A percentile compares a stretch with the other conserved stretches of the same genome.
phyloP scores from a whole-genome alignment of 2,113 vertebrate genomes.

The Parus major region DNA sequence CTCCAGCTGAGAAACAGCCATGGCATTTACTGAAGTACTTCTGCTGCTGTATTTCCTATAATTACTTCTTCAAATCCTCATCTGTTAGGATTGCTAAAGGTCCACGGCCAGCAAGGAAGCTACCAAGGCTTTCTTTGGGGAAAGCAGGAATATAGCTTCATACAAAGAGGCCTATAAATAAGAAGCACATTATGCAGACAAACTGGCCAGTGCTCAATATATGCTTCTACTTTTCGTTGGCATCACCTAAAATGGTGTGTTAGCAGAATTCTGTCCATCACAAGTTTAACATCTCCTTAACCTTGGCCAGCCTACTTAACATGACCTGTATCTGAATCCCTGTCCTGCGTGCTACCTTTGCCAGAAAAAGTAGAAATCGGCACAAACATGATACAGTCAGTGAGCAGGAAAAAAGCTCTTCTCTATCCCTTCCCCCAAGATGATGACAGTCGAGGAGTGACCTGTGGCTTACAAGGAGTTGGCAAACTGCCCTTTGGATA shows the following conservation, averaged over 20 bases:
- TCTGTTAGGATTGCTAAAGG: conserved; percentile 23
- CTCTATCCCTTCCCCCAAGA: not conserved
- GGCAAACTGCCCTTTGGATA: not conserved
- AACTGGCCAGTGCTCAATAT: not conserved
- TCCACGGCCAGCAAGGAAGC: conserved; percentile 32
- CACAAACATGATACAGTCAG: not conserved
- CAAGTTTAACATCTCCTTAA: not conserved
- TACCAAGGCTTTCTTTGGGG: not conserved
- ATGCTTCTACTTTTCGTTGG: not conserved
- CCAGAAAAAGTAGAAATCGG: not conserved
- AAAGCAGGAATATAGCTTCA: not conserved
- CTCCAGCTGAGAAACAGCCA: not conserved
- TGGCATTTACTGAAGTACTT: conserved; percentile 1
- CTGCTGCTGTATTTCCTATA: not conserved
- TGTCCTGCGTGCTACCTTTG: not conserved
- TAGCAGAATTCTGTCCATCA: not conserved
- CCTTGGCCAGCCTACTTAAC: not conserved
- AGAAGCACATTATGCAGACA: not conserved
- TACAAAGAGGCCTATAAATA: not conserved
- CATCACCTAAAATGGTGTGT: not conserved
- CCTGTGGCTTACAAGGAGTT: not conserved
- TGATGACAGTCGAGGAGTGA: not conserved
- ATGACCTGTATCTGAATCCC: not conserved
- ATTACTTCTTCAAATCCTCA: not conserved
- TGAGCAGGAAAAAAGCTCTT: not conserved